Percentiles rank a stretch among this genome's conserved stretches.
Conservation (phyloP, 1,140 invertebrate species). For the Linepithema humile region DNA sequence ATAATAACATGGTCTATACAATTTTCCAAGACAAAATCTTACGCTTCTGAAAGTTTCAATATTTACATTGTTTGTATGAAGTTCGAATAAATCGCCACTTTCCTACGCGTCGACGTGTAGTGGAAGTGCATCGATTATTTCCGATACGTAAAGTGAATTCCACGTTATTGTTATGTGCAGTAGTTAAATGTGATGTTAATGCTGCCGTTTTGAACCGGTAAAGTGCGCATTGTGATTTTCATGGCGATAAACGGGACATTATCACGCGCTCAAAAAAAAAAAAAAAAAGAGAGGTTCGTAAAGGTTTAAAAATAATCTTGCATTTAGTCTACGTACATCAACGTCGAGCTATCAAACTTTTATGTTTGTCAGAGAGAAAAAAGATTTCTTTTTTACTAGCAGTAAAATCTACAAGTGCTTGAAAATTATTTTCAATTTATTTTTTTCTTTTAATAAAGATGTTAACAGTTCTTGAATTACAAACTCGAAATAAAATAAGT, state of each 20-base stretch:
- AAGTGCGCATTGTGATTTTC: conserved; percentile 32
- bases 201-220: conserved; percentile 16
- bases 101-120: not conserved
- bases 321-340: not conserved
- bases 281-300: not conserved
- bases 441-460: not conserved
- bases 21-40: not conserved
- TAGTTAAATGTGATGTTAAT: conserved; percentile 40
- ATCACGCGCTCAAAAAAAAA: not conserved
- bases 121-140: conserved; percentile 23
- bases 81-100: not conserved
- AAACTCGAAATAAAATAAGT: not conserved
- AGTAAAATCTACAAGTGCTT: not conserved
- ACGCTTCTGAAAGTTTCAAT: not conserved
- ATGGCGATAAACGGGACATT: conserved; percentile 41
- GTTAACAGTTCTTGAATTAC: not conserved
- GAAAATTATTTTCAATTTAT: not conserved
- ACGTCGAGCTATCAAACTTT: conserved; percentile 12
- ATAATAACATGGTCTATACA: not conserved
- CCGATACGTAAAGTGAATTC: conserved; percentile 15
- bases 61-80: not conserved
- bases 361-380: not conserved
- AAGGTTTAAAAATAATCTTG: conserved; percentile 41
- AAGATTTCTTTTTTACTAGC: not conserved
- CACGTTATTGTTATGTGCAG: conserved; percentile 14